Conservation (phyloP, 30 jellyfish, hydroid and myxozoan species). For the Mastigias papua region DNA sequence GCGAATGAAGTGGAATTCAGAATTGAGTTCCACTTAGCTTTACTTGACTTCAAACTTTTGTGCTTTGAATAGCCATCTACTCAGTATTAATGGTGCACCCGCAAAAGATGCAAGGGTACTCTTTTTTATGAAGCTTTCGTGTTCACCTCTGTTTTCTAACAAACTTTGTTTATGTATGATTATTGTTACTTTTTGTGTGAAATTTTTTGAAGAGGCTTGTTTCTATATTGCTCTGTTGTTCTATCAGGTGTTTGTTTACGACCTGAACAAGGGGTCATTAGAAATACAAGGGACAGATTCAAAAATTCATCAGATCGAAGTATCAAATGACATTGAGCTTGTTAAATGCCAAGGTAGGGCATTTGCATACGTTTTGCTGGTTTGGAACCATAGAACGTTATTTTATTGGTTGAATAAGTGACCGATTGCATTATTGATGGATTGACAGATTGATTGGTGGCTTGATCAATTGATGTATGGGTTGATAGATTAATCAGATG, state of each 20-base stretch:
- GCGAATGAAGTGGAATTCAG: no score
- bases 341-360: slow-evolving; percentile 44
- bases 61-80: no score
- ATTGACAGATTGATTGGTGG: not conserved
- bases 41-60: no score
- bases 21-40: no score
- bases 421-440: not conserved
- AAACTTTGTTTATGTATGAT: no score
- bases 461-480: not conserved
- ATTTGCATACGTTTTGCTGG: not conserved
- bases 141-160: no score
- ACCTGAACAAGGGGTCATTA: slow-evolving; percentile 6
- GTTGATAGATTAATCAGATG: not conserved
- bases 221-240: not conserved
- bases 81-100: no score
- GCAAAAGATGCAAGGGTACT: no score
- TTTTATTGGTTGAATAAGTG: not conserved
- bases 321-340: slow-evolving; percentile 31
- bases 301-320: not conserved
- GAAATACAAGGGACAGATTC: slow-evolving; percentile 28
- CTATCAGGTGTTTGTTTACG: slow-evolving; percentile 37
- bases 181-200: no score
- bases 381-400: not conserved
- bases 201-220: not conserved
- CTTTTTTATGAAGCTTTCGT: no score